Evolutionary conservation across 2,888 invertebrate species (phyloP).

Genomic region (Archips xylosteana): DNA sequence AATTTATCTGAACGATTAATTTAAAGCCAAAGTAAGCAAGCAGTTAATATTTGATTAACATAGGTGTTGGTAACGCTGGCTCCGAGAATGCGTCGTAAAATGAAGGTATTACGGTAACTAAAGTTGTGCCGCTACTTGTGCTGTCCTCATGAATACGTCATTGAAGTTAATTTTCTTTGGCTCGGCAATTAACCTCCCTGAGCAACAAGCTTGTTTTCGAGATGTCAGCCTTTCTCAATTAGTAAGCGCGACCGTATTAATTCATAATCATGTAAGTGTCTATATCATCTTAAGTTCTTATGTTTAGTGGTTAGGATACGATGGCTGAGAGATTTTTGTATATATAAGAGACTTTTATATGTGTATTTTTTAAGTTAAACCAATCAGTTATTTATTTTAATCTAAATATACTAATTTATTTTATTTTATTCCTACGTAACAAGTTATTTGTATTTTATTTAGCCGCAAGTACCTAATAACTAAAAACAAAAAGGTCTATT

Average conservation of each 20-base stretch:
- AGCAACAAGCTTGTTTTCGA: constrained; percentile 26
- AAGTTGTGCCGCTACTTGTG: constrained; percentile 69
- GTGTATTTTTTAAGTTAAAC: not conserved
- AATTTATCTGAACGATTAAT: constrained; percentile 25
- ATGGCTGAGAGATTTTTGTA: too few species aligned
- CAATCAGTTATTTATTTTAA: not conserved
- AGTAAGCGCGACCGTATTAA: not conserved
- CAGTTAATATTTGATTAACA: constrained; percentile 40
- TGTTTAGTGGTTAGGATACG: not conserved
- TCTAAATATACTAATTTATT: not conserved
- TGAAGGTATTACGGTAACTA: constrained; percentile 38
- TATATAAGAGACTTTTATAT: too few species aligned
- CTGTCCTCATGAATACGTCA: constrained; percentile 65
- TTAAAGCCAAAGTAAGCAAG: constrained; percentile 21
- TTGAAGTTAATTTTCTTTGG: constrained; percentile 65
- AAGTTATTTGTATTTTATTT: constrained; percentile 16
- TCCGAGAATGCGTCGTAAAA: constrained; percentile 36
- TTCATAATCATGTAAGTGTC: not conserved
- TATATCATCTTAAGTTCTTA: not conserved
- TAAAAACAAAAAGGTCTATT: constrained; percentile 30
- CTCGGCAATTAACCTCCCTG: constrained; percentile 60
- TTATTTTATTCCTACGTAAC: not conserved
- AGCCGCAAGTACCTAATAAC: constrained; percentile 23
- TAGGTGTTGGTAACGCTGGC: constrained; percentile 33
- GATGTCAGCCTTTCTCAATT: not conserved